Percentiles rank a stretch among this genome's conserved stretches.
phyloP scores from a whole-genome alignment of 2,888 invertebrate species.

The Watsonalla binaria region DNA sequence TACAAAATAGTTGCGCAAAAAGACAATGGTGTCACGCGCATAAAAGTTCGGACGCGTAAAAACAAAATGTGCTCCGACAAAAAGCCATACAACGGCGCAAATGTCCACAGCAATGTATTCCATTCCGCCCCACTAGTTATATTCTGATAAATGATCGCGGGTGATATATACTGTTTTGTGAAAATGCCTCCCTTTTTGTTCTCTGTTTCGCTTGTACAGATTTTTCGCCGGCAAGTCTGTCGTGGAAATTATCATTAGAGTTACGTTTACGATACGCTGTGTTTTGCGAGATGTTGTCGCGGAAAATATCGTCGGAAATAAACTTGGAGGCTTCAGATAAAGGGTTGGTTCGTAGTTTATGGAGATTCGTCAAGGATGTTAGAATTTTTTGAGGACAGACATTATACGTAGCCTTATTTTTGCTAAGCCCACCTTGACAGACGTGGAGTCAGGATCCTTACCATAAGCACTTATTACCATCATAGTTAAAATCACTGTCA shows the following conservation, averaged over 20 bases:
- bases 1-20: slow-evolving; percentile 3
- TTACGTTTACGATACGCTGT: not conserved
- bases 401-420: too few species aligned
- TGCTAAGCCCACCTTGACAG: too few species aligned
- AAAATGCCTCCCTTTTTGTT: slow-evolving; percentile 39
- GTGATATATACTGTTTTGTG: slow-evolving; percentile 45
- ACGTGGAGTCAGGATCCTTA: too few species aligned
- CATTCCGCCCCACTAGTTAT: slow-evolving; percentile 69
- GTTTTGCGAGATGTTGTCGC: not conserved
- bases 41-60: slow-evolving; percentile 14
- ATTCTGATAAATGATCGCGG: slow-evolving; percentile 70
- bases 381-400: too few species aligned
- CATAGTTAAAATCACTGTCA: too few species aligned
- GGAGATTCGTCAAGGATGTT: not conserved
- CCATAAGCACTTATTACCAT: too few species aligned
- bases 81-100: slow-evolving; percentile 38
- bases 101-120: slow-evolving; percentile 60
- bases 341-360: not conserved
- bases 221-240: slow-evolving; percentile 22
- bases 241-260: slow-evolving; percentile 4
- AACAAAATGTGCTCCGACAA: slow-evolving; percentile 27
- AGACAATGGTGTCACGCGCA: not conserved
- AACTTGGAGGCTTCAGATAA: not conserved
- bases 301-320: not conserved
- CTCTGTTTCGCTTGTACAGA: slow-evolving; percentile 22